phyloP scores from a whole-genome alignment of 2,113 vertebrate species.

The Python bivittatus region DNA sequence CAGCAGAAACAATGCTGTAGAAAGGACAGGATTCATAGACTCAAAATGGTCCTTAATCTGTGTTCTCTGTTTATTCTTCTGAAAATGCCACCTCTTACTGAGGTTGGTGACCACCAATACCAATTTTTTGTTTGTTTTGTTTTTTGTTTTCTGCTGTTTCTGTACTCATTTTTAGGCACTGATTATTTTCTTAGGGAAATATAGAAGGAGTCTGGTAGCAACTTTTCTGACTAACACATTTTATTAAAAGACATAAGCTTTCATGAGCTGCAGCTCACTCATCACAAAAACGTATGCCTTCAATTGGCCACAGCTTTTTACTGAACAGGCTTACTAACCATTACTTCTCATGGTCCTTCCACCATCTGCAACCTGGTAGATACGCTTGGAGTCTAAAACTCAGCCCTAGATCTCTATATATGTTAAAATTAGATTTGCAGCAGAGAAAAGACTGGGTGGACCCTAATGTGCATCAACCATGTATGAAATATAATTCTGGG shows the following conservation, averaged over 20 bases:
- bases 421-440: background rate
- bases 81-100: background rate
- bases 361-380: background rate
- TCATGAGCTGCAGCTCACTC: background rate
- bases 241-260: background rate
- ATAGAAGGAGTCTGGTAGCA: background rate
- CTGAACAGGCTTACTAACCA: background rate
- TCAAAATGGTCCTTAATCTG: slow-evolving; percentile 21
- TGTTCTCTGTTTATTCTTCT: background rate
- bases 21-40: background rate
- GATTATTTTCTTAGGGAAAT: background rate
- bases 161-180: background rate
- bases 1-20: background rate
- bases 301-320: background rate
- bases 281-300: background rate
- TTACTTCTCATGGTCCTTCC: background rate
- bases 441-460: background rate
- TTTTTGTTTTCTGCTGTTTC: background rate
- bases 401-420: background rate
- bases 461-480: background rate
- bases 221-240: background rate
- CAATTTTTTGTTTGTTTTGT: too few species aligned
- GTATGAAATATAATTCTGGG: background rate
- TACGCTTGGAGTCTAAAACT: background rate
- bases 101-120: background rate